Evolutionary conservation across 1,140 invertebrate species (phyloP), one percentile per base, ranked within the genome.

Genomic region (Diachasmimorpha longicaudata): DNA sequence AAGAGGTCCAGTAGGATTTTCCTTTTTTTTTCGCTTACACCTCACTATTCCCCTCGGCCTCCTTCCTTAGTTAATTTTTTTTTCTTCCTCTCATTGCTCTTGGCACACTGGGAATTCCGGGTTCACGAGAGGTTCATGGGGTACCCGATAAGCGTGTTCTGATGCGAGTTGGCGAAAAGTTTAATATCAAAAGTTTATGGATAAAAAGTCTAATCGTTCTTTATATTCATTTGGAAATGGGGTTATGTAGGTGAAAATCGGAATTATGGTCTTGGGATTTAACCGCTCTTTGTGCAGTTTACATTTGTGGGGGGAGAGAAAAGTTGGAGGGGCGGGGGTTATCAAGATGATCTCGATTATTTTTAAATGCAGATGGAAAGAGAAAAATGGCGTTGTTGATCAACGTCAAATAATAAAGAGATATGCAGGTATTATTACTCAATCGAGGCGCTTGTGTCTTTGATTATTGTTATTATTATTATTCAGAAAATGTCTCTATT

Each of bases 21-120:
- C 46, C 36, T 55, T 55, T 52, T 69, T 39, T 70, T 10, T 46
- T 67, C 25, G 67, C 23, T 19, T 63, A 23, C 13, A 23, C 23
- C 58, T 68, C 21, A 58, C 70, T 13, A 44, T 4, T 13, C 70
- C 70, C 42, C 67, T 69, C 52, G 31, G 70, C 48, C 48, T 31
- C 16, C n/a, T 52, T 52, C 48, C 16, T 69, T 16, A 58, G 31
- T 74, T 72, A 74, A 75, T 75, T 74, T 71, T 69, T 46, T 66
- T 70, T 63, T 70, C 42, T n/a, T 31, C 63, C 23, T 63, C 19
- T 63, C 19, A 63, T 63, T 19, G 19, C 58, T 63, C 19, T 63
- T 63, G 58, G 58, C 37, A 23, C 23, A 63, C 36, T 42, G 44
- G 21, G 16, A 63, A 74, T 67, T 74, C 72, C 72, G 58, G 58